A percentile compares a stretch with the other conserved stretches of the same genome.
Conservation (phyloP, 2,797 vertebrate species). For the Hypotaenidia philippensis region DNA sequence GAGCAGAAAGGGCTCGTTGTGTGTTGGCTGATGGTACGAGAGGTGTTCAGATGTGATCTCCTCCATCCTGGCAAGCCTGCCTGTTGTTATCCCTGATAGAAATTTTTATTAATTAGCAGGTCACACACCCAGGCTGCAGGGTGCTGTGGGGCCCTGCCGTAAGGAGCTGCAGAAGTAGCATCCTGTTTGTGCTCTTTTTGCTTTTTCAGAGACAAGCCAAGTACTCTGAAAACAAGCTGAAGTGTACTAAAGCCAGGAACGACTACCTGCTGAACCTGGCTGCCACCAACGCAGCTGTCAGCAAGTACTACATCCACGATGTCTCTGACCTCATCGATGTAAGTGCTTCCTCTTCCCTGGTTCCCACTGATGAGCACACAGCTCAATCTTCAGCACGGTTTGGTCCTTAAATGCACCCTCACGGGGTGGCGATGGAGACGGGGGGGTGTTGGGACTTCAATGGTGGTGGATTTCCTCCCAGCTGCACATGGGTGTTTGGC, state of each 20-base stretch:
- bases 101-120: neutral
- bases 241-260: slow-evolving; percentile 97
- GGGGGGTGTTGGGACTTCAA: neutral
- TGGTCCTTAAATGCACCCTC: rapidly evolving
- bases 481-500: neutral
- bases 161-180: neutral
- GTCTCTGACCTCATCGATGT: slow-evolving; percentile 98
- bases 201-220: slow-evolving; percentile 93
- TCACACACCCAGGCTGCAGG: neutral
- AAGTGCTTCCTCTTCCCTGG: slow-evolving; percentile 60
- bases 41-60: neutral
- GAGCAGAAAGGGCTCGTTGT: neutral
- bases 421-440: neutral
- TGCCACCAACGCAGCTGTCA: slow-evolving; percentile 93
- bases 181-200: neutral
- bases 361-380: neutral
- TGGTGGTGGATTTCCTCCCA: neutral
- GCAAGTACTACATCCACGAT: slow-evolving; percentile 98
- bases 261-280: slow-evolving; percentile 97
- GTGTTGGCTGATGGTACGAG: rapidly evolving
- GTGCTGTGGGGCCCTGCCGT: neutral
- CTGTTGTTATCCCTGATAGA: neutral
- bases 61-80: neutral
- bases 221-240: slow-evolving; percentile 98
- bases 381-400: neutral